Evolutionary conservation across 2,888 invertebrate species (phyloP).

Genomic region (Caenorhabditis drosophilae): DNA sequence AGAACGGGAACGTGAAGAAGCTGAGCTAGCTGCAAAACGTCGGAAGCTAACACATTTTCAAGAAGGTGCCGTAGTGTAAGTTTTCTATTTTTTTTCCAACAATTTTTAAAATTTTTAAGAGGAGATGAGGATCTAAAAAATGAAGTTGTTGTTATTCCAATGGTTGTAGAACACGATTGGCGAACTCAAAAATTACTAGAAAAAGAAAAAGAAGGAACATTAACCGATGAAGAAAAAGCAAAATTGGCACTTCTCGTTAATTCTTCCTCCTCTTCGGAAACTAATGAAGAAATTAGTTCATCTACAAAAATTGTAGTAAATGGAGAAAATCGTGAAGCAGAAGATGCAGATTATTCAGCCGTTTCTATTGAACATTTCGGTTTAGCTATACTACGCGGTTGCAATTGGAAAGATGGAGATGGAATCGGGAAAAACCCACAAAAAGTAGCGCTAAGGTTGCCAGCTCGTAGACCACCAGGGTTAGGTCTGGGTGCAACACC

Average conservation of each 20-base stretch:
- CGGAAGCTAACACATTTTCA: constrained; percentile 53
- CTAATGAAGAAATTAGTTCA: constrained; percentile 2
- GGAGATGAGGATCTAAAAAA: constrained; percentile 43
- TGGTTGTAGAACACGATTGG: constrained; percentile 55
- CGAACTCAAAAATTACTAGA: constrained; percentile 48
- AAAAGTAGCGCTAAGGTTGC: constrained; percentile 73
- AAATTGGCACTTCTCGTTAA: constrained; percentile 43
- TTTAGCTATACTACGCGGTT: constrained; percentile 88
- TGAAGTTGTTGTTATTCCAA: constrained; percentile 46
- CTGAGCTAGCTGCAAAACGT: constrained; percentile 38
- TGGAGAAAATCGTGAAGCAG: constrained; percentile 9
- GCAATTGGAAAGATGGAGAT: constrained; percentile 77
- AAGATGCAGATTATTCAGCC: constrained; percentile 55
- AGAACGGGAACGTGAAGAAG: constrained; percentile 46
- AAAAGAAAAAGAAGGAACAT: constrained; percentile 49
- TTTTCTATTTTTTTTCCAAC: not conserved
- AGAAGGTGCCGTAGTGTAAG: constrained; percentile 43
- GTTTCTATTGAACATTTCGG: constrained; percentile 84
- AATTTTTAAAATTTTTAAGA: constrained; percentile 26
- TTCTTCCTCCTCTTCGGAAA: constrained; percentile 9
- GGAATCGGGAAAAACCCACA: constrained; percentile 61
- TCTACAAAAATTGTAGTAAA: constrained; percentile 18
- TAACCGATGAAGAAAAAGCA: constrained; percentile 51
- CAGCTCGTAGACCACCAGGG: constrained; percentile 85
- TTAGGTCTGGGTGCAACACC: constrained; percentile 88